phyloP scores from a whole-genome alignment of 1,140 invertebrate genomes.

The Plectrocnemia conspersa region DNA sequence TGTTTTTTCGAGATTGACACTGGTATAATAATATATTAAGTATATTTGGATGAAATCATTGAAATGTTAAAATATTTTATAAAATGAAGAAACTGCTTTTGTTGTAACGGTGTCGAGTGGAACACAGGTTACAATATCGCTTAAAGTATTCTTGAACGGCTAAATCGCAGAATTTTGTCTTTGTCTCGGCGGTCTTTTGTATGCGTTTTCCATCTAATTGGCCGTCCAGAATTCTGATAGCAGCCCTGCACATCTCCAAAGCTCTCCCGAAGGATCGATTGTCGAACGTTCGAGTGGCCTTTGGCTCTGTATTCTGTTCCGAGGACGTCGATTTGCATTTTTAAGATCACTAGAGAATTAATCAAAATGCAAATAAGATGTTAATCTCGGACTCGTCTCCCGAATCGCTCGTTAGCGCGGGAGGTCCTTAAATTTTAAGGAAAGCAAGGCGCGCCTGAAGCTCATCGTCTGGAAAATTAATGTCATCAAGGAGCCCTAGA shows the following conservation, averaged over 20 bases:
- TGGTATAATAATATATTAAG: too few species aligned
- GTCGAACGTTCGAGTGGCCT: not conserved
- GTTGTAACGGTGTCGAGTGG: too few species aligned
- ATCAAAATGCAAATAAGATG: slow-evolving; percentile 34
- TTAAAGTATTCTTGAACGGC: too few species aligned
- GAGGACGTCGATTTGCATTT: slow-evolving; percentile 30
- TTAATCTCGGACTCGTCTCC: slow-evolving; percentile 23
- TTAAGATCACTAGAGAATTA: slow-evolving; percentile 35
- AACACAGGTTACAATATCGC: too few species aligned
- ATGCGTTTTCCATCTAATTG: not conserved
- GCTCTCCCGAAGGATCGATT: slow-evolving; percentile 11
- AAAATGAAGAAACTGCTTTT: too few species aligned
- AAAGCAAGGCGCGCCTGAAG: slow-evolving; percentile 8
- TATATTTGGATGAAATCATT: too few species aligned
- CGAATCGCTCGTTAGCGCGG: slow-evolving; percentile 29
- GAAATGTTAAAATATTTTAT: too few species aligned
- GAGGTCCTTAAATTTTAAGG: slow-evolving; percentile 8
- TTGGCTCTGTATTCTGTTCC: not conserved
- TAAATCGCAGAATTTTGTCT: not conserved
- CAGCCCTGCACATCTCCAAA: not conserved
- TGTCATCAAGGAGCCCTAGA: too few species aligned
- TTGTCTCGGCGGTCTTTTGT: not conserved
- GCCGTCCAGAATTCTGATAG: not conserved
- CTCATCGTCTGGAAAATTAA: slow-evolving; percentile 9
- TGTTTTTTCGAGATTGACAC: too few species aligned